phyloP scores from a whole-genome alignment of 2,888 invertebrate genomes.

The Portevinia maculata region DNA sequence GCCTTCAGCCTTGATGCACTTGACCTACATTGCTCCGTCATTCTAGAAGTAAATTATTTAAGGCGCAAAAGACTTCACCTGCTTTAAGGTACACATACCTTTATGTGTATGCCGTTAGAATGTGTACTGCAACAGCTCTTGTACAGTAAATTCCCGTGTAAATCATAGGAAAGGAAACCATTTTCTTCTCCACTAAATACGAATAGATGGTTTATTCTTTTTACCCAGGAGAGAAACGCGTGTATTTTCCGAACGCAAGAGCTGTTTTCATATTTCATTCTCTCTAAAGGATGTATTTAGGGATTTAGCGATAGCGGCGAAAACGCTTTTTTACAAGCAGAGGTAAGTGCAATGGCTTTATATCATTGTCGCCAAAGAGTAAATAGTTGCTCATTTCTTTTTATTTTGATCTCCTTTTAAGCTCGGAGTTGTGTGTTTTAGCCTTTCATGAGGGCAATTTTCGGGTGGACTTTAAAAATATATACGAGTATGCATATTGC shows the following conservation, averaged over 20 bases:
- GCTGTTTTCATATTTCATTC: slow-evolving; percentile 55
- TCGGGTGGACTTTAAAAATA: no score
- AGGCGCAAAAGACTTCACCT: neutral
- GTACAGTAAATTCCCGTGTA: slow-evolving; percentile 22
- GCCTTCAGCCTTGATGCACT: slow-evolving; percentile 3
- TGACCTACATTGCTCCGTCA: slow-evolving; percentile 37
- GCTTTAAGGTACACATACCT: neutral
- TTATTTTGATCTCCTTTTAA: slow-evolving; percentile 32
- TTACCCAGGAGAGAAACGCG: neutral
- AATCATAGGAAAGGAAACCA: slow-evolving; percentile 16
- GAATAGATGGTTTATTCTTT: neutral
- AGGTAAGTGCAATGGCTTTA: slow-evolving; percentile 14
- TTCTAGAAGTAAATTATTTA: neutral
- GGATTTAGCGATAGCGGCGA: neutral
- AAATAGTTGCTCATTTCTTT: slow-evolving; percentile 44
- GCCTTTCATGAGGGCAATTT: no score
- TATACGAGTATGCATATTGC: no score
- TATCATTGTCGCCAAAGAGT: slow-evolving; percentile 23
- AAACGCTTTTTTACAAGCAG: neutral
- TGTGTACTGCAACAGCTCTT: neutral
- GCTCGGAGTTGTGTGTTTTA: no score
- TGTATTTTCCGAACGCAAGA: neutral
- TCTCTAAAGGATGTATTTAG: slow-evolving; percentile 61
- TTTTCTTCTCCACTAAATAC: neutral
- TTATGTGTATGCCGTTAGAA: neutral